phyloP scores from a whole-genome alignment of 1,140 invertebrate species.

The Drosophila sulfurigaster region DNA sequence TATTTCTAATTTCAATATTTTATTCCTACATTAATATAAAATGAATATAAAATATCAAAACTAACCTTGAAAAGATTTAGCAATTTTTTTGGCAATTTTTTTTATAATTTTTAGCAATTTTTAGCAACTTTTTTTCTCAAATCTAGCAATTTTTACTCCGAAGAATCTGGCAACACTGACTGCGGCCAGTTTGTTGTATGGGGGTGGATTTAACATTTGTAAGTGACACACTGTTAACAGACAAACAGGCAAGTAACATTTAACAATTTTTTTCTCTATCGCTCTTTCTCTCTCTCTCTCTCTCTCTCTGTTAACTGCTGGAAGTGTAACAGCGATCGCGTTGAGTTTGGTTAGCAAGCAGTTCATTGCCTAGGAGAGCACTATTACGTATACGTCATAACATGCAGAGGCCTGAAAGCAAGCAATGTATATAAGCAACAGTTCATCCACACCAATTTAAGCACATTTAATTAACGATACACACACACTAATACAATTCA shows the following conservation, averaged over 20 bases:
- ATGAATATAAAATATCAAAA: too few relatives aligned
- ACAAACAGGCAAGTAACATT: neutral
- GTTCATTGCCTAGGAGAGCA: slow-evolving; percentile 12
- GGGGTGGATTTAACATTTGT: neutral
- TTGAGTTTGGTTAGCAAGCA: slow-evolving; percentile 19
- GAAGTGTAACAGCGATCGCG: slow-evolving; percentile 20
- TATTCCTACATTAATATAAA: too few relatives aligned
- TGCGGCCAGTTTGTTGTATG: neutral
- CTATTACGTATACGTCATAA: slow-evolving; percentile 33
- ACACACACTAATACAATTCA: neutral
- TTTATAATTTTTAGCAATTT: too few relatives aligned
- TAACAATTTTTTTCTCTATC: too few relatives aligned
- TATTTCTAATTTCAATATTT: too few relatives aligned
- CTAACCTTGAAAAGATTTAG: too few relatives aligned
- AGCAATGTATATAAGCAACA: slow-evolving; percentile 19
- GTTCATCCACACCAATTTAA: slow-evolving; percentile 12
- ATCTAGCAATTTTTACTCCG: too few relatives aligned
- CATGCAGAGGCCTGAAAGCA: slow-evolving; percentile 3
- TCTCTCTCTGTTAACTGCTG: slow-evolving; percentile 11
- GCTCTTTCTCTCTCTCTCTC: too few relatives aligned
- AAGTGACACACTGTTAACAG: neutral
- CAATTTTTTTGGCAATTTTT: too few relatives aligned
- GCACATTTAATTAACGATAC: slow-evolving; percentile 26
- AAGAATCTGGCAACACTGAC: too few relatives aligned
- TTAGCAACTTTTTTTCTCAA: too few relatives aligned